Evolutionary conservation across 2,113 vertebrate species (phyloP).

Genomic region (Aspidoscelis tigris): DNA sequence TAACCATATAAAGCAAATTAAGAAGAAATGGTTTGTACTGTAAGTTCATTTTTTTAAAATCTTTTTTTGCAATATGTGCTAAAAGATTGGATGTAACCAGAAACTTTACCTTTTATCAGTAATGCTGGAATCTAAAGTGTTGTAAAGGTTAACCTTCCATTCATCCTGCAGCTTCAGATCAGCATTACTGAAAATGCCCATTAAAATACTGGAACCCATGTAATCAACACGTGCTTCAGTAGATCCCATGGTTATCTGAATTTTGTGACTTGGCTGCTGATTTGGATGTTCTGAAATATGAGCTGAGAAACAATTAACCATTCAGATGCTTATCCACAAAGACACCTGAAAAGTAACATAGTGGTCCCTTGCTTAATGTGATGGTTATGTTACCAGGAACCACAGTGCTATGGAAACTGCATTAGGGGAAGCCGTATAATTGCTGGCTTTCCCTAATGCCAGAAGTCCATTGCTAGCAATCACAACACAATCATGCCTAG

Average conservation of each 20-base stretch:
- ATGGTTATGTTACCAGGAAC: too few species aligned
- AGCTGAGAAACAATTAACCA: slow-evolving; percentile 74
- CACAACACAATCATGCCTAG: too few species aligned
- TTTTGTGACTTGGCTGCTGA: slow-evolving; percentile 97
- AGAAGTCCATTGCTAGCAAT: too few species aligned
- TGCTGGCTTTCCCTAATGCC: too few species aligned
- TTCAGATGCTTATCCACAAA: slow-evolving; percentile 21
- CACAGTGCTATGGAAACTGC: too few species aligned
- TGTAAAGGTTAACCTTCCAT: slow-evolving; percentile 96
- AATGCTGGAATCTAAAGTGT: slow-evolving; percentile 84
- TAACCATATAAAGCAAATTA: not conserved
- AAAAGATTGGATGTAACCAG: slow-evolving; percentile 7
- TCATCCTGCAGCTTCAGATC: slow-evolving; percentile 96
- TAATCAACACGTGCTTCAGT: slow-evolving; percentile 98
- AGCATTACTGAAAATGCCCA: slow-evolving; percentile 98
- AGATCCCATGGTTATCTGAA: slow-evolving; percentile 99
- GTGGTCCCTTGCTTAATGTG: too few species aligned
- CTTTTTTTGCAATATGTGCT: not conserved
- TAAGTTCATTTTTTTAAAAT: not conserved
- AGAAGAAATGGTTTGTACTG: not conserved
- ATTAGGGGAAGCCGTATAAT: too few species aligned
- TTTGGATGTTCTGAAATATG: slow-evolving; percentile 98
- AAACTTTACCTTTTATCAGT: slow-evolving; percentile 92
- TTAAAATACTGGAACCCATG: slow-evolving; percentile 98
- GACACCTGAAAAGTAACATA: not conserved